These are phyloP conservation scores for Vesta saturnalis DNA, from an alignment of 2,888 invertebrate genomes.

Conservation along the genomic window DNA sequence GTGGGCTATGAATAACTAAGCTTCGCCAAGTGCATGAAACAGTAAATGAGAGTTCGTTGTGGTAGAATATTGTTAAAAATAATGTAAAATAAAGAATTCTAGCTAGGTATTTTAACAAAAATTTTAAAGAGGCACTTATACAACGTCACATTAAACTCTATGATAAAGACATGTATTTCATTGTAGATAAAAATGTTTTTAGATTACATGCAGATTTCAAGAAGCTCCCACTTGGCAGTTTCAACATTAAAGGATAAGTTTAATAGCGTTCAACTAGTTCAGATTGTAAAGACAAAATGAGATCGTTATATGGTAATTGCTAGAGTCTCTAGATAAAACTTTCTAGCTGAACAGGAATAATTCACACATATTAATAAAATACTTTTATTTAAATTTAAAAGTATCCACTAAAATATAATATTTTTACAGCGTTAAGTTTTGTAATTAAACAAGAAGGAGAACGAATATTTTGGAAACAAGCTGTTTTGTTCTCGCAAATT, in stretches of 20 bases:
- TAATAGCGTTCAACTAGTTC: constrained; percentile 14
- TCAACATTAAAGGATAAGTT: constrained; percentile 8
- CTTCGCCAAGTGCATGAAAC: constrained; percentile 47
- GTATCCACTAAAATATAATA: neutral
- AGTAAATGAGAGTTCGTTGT: constrained; percentile 43
- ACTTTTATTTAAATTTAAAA: neutral
- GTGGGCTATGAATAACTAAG: constrained; percentile 50
- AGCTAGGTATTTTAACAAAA: neutral
- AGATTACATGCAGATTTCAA: constrained; percentile 5
- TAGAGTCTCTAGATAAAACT: constrained; percentile 2
- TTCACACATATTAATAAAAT: neutral
- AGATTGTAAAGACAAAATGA: constrained; percentile 8
- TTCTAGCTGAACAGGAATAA: neutral
- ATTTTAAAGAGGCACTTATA: no score
- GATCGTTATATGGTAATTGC: constrained; percentile 14
- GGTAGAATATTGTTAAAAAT: constrained; percentile 30
- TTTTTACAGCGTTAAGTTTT: neutral
- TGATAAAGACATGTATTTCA: neutral
- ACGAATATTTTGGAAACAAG: neutral
- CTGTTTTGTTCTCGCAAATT: neutral
- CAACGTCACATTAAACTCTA: neutral
- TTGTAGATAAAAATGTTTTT: neutral
- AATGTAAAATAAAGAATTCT: constrained; percentile 11
- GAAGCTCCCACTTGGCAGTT: constrained; percentile 7
- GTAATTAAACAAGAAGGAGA: neutral